Percentiles rank a stretch among this genome's conserved stretches.
phyloP scores from a whole-genome alignment of 2,888 invertebrate species.

The Drosophila nr. fundita region DNA sequence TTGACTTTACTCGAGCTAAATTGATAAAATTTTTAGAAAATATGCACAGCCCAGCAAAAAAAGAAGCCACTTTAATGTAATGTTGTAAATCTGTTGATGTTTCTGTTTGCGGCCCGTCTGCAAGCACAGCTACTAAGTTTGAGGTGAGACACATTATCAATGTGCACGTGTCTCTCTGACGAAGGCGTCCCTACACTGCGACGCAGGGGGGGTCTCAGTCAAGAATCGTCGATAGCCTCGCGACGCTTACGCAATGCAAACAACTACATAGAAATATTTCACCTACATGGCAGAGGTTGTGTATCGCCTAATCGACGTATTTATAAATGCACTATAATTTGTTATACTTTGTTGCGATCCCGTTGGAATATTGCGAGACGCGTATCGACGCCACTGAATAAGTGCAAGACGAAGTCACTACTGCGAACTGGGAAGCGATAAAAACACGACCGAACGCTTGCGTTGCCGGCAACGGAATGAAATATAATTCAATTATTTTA shows the following conservation, averaged over 20 bases:
- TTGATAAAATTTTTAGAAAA: neutral
- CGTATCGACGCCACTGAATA: constrained; percentile 41
- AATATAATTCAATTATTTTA: constrained; percentile 78
- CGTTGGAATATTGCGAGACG: constrained; percentile 27
- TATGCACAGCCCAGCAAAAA: constrained; percentile 10
- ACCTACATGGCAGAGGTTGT: constrained; percentile 9
- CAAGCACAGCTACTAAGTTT: neutral
- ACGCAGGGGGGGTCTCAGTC: constrained; percentile 8
- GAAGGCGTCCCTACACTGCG: neutral
- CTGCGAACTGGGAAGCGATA: constrained; percentile 4
- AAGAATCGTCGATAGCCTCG: constrained; percentile 23
- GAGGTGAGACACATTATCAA: constrained; percentile 29
- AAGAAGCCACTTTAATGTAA: constrained; percentile 1
- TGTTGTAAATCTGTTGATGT: constrained; percentile 31
- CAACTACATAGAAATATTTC: constrained; percentile 4
- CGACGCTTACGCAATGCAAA: constrained; percentile 27
- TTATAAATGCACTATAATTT: constrained; percentile 25
- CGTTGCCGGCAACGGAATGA: constrained; percentile 78
- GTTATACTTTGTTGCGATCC: constrained; percentile 21
- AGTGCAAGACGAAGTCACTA: constrained; percentile 22
- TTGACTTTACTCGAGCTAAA: neutral
- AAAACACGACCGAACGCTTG: constrained; percentile 68
- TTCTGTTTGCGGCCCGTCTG: constrained; percentile 14
- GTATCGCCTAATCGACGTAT: constrained; percentile 1
- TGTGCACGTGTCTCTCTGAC: constrained; percentile 41